Percentiles rank a stretch among this genome's conserved stretches.
phyloP scores from a whole-genome alignment of 1,140 invertebrate genomes.

The Sarcophaga peregrina region DNA sequence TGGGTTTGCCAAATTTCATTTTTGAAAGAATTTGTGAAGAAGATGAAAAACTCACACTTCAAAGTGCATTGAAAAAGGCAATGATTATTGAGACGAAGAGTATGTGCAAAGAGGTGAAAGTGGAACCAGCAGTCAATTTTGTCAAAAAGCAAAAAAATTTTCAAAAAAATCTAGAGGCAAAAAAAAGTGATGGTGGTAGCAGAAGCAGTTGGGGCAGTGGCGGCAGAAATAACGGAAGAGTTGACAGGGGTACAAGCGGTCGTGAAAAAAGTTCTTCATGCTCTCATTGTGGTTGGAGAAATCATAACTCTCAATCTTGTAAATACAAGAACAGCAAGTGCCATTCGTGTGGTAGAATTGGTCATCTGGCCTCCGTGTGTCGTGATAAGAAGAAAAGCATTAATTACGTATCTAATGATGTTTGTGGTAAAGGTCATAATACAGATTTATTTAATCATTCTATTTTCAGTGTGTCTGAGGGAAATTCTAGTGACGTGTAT shows the following conservation, averaged over 20 bases:
- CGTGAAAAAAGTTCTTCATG: neutral
- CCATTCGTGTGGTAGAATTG: slow-evolving; percentile 25
- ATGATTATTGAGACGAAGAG: slow-evolving; percentile 7
- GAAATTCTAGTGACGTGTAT: neutral
- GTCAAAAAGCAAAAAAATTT: neutral
- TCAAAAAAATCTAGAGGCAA: neutral
- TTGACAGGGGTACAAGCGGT: neutral
- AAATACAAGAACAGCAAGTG: slow-evolving; percentile 6
- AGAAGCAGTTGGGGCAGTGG: no score
- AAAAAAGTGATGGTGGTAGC: neutral
- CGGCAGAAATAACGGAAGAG: neutral
- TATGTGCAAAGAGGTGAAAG: neutral
- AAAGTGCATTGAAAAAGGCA: slow-evolving; percentile 17
- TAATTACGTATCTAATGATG: slow-evolving; percentile 1
- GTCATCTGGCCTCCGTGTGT: slow-evolving; percentile 36
- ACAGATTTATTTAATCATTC: neutral
- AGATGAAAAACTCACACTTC: slow-evolving; percentile 14
- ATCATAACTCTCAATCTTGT: slow-evolving; percentile 9
- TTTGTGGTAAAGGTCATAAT: neutral
- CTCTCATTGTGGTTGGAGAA: slow-evolving; percentile 32
- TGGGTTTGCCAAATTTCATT: slow-evolving; percentile 6
- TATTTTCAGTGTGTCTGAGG: neutral
- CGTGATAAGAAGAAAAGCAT: neutral
- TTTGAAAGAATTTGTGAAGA: slow-evolving; percentile 24
- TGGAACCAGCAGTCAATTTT: neutral